phyloP scores from a whole-genome alignment of 2,113 vertebrate genomes.

The Ochotona curzoniae region DNA sequence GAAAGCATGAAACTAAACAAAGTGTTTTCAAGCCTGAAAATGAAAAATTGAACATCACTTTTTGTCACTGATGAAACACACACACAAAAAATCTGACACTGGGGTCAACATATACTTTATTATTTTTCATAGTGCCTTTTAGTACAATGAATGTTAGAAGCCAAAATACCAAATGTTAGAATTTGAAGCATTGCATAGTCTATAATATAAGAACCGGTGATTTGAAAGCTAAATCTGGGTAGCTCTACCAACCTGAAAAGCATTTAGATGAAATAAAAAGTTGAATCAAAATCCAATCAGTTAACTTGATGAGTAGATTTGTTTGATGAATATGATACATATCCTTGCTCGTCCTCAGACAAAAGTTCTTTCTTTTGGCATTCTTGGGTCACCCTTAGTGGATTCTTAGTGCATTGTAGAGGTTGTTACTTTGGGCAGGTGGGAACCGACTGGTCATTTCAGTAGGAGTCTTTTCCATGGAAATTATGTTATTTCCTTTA shows the following conservation, averaged over 20 bases:
- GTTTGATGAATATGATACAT: background rate
- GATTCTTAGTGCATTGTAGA: background rate
- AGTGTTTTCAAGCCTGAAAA: conserved; percentile 11
- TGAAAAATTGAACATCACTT: background rate
- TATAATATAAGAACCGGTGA: background rate
- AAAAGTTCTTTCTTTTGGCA: background rate
- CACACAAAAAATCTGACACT: background rate
- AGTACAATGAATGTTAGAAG: conserved; percentile 5
- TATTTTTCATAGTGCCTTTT: background rate
- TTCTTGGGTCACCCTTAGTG: background rate
- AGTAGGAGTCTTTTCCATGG: background rate
- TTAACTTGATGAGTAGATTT: background rate
- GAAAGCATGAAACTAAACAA: background rate
- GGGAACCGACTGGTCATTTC: rapidly evolving
- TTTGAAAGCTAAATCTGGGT: conserved; percentile 17
- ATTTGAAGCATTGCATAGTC: background rate
- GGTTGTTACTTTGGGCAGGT: too few relatives aligned
- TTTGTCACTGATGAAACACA: background rate
- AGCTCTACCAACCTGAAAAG: background rate
- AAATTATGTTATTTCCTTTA: conserved; percentile 31
- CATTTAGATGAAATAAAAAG: conserved; percentile 17
- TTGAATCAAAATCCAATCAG: background rate
- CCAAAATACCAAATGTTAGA: background rate
- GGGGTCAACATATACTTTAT: background rate
- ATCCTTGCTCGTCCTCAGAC: conserved; percentile 19